Evolutionary conservation across 1,140 invertebrate genomes (phyloP), one percentile per base, ranked within the genome.

Genomic region (Choristoneura fumiferana): DNA sequence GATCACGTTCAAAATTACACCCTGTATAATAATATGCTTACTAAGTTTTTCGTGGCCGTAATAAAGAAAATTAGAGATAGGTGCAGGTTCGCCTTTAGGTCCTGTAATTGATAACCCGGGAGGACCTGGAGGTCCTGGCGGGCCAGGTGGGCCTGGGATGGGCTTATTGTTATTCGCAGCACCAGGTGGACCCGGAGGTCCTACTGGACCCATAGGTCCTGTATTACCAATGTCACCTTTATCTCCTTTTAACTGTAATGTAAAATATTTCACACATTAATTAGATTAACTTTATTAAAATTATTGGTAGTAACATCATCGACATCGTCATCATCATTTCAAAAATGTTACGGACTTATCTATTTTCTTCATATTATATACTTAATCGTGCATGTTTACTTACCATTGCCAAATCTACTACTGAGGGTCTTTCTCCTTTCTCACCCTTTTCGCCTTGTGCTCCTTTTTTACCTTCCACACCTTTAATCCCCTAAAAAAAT

Each of bases 91-190:
- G 18, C 79, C 76, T 60, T 81, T 81, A 0, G 81, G 79, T 9
- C 78, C 79, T n/a, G 49, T 73, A 17, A 80, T 57, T 1, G 82
- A 76, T 5, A 69, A n/a, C 0, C 82, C 80, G n/a, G 77, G 79
- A 4, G 64, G 55, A 3, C 80, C 78, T 6, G 71, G 70, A 18
- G 73, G 61, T 1, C 80, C 80, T 0, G 70, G 73, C 4, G 73
- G 72, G 0, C 82, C 82, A 8, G 54, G 71, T 8, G 71, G 72
- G 0, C 78, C 78, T 8, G 66, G 63, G 3, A 55, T 29, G n/a
- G 57, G 54, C 5, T 60, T 36, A 17, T 45, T 15, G 29, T 62
- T 69, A 14, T 43, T 35, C 22, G 57, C 39, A 36, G 65, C 57
- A 34, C 80, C 78, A 0, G 71, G 63, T 22, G 63, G 55, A 2